Evolutionary conservation across 2,797 vertebrate genomes (phyloP).

Genomic region (Enteromius thamalakanensis): DNA sequence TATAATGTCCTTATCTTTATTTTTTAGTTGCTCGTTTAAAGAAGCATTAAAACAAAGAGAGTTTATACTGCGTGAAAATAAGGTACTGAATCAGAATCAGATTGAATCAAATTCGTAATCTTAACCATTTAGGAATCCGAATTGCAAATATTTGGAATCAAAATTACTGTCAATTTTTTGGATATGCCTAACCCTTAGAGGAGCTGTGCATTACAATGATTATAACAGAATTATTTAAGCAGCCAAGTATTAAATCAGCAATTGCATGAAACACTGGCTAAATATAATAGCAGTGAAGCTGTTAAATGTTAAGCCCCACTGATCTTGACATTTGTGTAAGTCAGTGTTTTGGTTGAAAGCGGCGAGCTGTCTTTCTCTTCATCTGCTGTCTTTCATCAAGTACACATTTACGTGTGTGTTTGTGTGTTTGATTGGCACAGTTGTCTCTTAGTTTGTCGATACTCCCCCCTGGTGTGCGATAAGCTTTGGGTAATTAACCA

Average conservation of each 20-base stretch:
- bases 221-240: background rate
- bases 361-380: slow-evolving; percentile 21
- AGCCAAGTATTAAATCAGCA: slow-evolving; percentile 4
- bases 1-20: background rate
- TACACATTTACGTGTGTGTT: slow-evolving; percentile 25
- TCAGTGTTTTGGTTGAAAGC: slow-evolving; percentile 25
- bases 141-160: background rate
- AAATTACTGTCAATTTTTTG: background rate
- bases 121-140: background rate
- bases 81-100: background rate
- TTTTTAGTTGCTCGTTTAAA: background rate
- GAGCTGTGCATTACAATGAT: background rate
- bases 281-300: slow-evolving; percentile 11
- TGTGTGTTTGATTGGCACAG: slow-evolving; percentile 42
- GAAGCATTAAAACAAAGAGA: background rate
- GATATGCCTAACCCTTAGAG: background rate
- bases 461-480: slow-evolving; percentile 21
- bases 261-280: slow-evolving; percentile 27
- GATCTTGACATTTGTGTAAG: slow-evolving; percentile 24
- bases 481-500: slow-evolving; percentile 50
- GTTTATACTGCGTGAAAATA: background rate
- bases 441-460: slow-evolving; percentile 48
- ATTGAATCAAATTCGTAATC: background rate
- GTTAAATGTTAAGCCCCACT: slow-evolving; percentile 9
- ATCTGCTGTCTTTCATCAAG: slow-evolving; percentile 32